Percentiles rank a stretch among this genome's conserved stretches.
Conservation (phyloP, 2,888 invertebrate species). For the Heteromyza rotundicornis region DNA sequence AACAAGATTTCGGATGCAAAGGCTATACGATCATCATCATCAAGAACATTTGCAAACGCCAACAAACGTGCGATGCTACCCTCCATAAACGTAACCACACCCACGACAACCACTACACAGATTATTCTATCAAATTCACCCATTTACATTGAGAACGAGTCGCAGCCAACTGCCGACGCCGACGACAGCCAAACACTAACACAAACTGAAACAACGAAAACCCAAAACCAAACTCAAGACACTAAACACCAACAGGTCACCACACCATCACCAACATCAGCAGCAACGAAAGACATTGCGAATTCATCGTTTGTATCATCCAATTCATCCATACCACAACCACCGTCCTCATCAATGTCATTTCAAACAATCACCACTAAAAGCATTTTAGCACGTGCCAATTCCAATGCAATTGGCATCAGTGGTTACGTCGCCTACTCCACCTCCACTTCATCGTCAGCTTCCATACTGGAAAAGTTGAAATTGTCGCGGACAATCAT, state of each 20-base stretch:
- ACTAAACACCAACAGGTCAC: not conserved
- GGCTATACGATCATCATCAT: slow-evolving; percentile 28
- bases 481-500: slow-evolving; percentile 51
- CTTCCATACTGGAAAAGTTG: slow-evolving; percentile 37
- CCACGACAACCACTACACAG: slow-evolving; percentile 51
- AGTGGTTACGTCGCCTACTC: slow-evolving; percentile 18
- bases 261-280: slow-evolving; percentile 30
- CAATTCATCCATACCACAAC: slow-evolving; percentile 17
- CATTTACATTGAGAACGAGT: slow-evolving; percentile 22
- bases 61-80: slow-evolving; percentile 41
- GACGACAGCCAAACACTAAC: not conserved
- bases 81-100: slow-evolving; percentile 52
- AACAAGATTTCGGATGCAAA: slow-evolving; percentile 18
- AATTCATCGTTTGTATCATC: no score
- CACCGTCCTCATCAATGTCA: slow-evolving; percentile 27
- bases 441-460: slow-evolving; percentile 26
- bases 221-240: not conserved
- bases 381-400: slow-evolving; percentile 48
- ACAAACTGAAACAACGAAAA: not conserved
- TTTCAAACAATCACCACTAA: slow-evolving; percentile 44
- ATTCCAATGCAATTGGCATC: slow-evolving; percentile 27
- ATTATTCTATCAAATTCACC: slow-evolving; percentile 39
- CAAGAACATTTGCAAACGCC: slow-evolving; percentile 29
- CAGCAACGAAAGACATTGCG: not conserved
- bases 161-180: slow-evolving; percentile 9